phyloP scores from a whole-genome alignment of 2,888 invertebrate genomes.

The Rhagophthalmus giganteus region DNA sequence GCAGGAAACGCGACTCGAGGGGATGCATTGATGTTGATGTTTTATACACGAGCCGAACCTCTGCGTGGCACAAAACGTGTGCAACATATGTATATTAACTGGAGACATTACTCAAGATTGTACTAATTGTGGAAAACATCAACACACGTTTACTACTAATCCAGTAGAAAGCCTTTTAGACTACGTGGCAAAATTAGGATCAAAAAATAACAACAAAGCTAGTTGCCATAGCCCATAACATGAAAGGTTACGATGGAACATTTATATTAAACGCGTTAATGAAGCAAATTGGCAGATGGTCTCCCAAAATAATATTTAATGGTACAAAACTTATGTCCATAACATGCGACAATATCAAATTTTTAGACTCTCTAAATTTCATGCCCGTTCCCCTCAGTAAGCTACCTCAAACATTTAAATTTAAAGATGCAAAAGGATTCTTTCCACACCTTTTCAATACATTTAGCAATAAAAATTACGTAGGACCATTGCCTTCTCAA shows the following conservation, averaged over 20 bases:
- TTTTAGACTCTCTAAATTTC: slow-evolving; percentile 25
- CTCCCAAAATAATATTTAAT: slow-evolving; percentile 12
- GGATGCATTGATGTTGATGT: background rate
- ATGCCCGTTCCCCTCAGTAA: slow-evolving; percentile 9
- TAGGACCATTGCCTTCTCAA: slow-evolving; percentile 30
- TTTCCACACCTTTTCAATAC: slow-evolving; percentile 28
- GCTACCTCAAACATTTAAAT: slow-evolving; percentile 19
- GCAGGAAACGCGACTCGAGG: background rate
- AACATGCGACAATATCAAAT: slow-evolving; percentile 13
- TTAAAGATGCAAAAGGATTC: slow-evolving; percentile 17
- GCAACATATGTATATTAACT: background rate
- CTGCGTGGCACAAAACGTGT: background rate
- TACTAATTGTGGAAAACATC: background rate
- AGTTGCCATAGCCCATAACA: slow-evolving; percentile 16
- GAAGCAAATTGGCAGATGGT: slow-evolving; percentile 4
- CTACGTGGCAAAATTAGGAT: slow-evolving; percentile 1
- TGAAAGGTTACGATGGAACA: slow-evolving; percentile 16
- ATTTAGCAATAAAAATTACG: slow-evolving; percentile 36
- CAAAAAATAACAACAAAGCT: slow-evolving; percentile 1
- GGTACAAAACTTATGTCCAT: slow-evolving; percentile 19
- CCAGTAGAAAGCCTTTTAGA: background rate
- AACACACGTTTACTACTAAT: background rate
- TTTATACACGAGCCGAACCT: background rate
- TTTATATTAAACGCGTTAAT: slow-evolving; percentile 18
- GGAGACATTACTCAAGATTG: background rate